Conservation (phyloP, 2,797 vertebrate genomes). For the Sphenopsis melanotis region DNA sequence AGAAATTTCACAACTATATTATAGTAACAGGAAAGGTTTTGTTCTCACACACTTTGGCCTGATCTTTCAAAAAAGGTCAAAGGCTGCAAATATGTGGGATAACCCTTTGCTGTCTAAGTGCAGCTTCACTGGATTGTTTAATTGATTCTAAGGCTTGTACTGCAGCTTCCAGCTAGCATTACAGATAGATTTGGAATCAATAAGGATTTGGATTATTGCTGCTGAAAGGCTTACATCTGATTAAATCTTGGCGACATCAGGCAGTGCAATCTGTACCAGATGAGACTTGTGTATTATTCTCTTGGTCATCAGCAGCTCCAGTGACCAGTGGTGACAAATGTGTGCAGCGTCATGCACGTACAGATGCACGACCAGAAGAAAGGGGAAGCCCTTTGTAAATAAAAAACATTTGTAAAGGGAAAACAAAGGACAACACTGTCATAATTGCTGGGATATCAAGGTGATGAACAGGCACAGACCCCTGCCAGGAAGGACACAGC, state of each 20-base stretch:
- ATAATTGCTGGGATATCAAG: not conserved
- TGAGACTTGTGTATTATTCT: not conserved
- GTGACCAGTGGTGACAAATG: not conserved
- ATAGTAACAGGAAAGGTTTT: not conserved
- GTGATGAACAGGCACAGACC: not conserved
- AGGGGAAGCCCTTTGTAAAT: not conserved
- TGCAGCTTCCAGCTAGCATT: not conserved
- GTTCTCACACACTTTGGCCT: not conserved
- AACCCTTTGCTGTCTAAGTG: not conserved
- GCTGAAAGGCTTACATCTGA: not conserved
- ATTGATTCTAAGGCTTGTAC: not conserved
- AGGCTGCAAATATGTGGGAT: not conserved
- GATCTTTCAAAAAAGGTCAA: not conserved
- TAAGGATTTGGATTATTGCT: slow-evolving; percentile 31
- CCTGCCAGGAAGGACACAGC: not conserved
- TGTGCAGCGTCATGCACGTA: fast-evolving
- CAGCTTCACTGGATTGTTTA: not conserved
- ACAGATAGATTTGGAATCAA: not conserved
- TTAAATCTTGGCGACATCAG: not conserved
- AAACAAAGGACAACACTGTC: not conserved
- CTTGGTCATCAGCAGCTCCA: not conserved
- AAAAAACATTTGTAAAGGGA: not conserved
- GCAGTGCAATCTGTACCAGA: not conserved
- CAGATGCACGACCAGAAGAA: not conserved
- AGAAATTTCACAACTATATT: not conserved